Base-by-base conservation (phyloP, 2,888 invertebrate genomes). In the Nesidiocoris tenuis region DNA sequence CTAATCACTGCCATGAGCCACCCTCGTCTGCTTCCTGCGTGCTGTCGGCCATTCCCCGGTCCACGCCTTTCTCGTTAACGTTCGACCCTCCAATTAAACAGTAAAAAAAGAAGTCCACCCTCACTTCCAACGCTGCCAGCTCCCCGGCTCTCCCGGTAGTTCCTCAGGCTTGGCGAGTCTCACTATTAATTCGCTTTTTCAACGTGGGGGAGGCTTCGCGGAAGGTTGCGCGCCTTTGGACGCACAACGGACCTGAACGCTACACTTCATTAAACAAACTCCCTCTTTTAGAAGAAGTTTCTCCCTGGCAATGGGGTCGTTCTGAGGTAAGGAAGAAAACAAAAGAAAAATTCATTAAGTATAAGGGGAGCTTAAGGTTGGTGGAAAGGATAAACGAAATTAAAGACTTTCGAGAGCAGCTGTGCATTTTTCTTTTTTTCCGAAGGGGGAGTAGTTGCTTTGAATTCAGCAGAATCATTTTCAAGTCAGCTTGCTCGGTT, bases 231-330 rank as follows among this genome's bases (percentile, higher is more conserved):
- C 39, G 39, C 39, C 39, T 39, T 65, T 65, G 25, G 39, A 39
- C 18, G 39, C 25, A 65, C 65, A 65, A 39, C 65, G 65, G 9
- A 25, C 65, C 39, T 39, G 25, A 39, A 65, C 39, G 39, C 9
- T 39, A 17, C 65, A 18, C 39, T 39, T 65, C 65, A 65, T 65
- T 65, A 65, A 59, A 5, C 59, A 59, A 59, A 59, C 17, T 59
- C 39, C 39, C 39, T 39, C 39, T 12, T 39, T 12, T 12, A 39
- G 39, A 39, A 39, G 39, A 39, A 39, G 39, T 39, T 39, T 39
- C 39, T 39, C 12, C 39, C 39, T 39, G 3, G 39, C 39, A 12
- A 39, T 7, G 5, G 39, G 39, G 39, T 39, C 39, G 39, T 39
- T 39, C 12, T 39, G 39, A 39, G 39, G 39, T 39, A 12, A 39